A percentile compares a stretch with the other conserved stretches of the same genome.
Evolutionary conservation across 2,797 vertebrate genomes (phyloP).

Genomic region (Rhinophrynus dorsalis): DNA sequence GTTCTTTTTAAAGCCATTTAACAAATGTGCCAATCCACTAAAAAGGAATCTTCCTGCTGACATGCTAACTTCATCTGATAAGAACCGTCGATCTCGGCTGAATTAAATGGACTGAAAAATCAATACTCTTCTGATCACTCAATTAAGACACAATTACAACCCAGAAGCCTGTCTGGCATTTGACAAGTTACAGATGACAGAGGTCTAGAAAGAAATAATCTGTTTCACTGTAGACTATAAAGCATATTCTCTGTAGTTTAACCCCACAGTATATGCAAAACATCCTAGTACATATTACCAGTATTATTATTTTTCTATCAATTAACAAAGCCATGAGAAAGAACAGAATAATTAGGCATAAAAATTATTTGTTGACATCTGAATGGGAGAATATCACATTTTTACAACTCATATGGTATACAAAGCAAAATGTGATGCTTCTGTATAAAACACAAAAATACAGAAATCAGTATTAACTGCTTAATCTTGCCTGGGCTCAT

Average conservation of each 20-base stretch:
- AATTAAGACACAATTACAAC: slow-evolving; percentile 39
- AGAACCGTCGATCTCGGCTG: slow-evolving; percentile 15
- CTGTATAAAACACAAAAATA: no score
- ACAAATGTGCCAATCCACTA: neutral
- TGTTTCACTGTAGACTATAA: neutral
- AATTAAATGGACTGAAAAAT: slow-evolving; percentile 25
- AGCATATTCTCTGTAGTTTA: neutral
- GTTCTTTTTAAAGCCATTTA: no score
- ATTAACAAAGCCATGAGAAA: no score
- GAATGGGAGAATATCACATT: no score
- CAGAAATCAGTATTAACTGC: no score
- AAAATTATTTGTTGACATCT: no score
- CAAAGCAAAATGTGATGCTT: no score
- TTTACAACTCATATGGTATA: no score
- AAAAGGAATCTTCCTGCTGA: slow-evolving; percentile 13
- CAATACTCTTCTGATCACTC: slow-evolving; percentile 35
- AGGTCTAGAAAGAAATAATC: neutral
- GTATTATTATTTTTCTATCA: no score
- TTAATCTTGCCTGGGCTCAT: no score
- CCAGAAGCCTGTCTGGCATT: slow-evolving; percentile 13
- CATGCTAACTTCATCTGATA: neutral
- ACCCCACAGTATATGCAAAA: neutral
- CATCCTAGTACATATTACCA: no score
- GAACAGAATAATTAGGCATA: no score
- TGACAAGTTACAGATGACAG: slow-evolving; percentile 20